These are phyloP conservation scores for Thysanoteuthis rhombus DNA, from an alignment of 2,888 invertebrate genomes.

Conservation along the genomic window DNA sequence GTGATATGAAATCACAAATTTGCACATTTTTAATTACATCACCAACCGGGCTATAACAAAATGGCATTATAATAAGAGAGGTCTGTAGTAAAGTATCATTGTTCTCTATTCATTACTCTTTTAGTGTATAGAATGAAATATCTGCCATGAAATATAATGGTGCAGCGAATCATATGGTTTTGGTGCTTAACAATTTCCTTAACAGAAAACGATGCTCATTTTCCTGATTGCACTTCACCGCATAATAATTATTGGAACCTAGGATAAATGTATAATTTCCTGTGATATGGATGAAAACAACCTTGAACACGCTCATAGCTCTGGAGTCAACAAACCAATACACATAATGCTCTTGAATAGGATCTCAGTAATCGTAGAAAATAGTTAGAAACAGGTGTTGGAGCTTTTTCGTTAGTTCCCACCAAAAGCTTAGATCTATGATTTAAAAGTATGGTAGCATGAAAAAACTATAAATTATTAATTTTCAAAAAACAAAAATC, in stretches of 20 bases:
- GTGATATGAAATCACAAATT: too few relatives aligned
- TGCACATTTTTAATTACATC: too few relatives aligned
- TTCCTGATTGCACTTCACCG: background rate
- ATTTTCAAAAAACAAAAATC: too few relatives aligned
- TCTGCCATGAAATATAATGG: background rate
- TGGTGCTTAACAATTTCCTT: background rate
- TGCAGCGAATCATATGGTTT: background rate
- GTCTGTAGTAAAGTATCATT: background rate
- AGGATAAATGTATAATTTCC: background rate
- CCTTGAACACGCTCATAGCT: background rate
- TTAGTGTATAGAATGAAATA: background rate
- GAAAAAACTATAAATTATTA: background rate
- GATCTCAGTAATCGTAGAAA: background rate
- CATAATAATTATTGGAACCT: background rate
- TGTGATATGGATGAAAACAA: background rate
- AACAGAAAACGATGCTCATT: background rate
- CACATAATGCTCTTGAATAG: background rate
- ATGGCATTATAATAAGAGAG: too few relatives aligned
- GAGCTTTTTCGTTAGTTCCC: background rate
- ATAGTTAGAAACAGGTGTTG: background rate
- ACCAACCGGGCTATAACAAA: too few relatives aligned
- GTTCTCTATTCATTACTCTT: background rate
- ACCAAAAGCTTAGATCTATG: background rate
- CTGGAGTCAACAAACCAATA: background rate
- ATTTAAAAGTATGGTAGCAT: background rate